Evolutionary conservation across 1,140 invertebrate genomes (phyloP).

Genomic region (Drosophila funebris): DNA sequence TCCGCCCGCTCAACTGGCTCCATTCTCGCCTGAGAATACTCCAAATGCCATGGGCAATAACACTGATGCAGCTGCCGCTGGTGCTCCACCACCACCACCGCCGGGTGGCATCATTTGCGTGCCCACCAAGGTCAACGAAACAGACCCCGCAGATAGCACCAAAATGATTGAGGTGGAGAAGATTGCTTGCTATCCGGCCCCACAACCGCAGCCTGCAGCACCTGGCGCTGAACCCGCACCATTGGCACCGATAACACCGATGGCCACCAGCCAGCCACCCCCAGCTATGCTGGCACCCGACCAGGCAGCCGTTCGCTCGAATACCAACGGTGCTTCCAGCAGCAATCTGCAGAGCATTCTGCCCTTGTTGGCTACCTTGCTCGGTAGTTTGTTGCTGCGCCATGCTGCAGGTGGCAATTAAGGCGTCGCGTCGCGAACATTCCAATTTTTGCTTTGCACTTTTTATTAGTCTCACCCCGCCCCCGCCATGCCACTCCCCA

Average conservation of each 20-base stretch:
- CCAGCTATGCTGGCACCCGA: constrained; percentile 51
- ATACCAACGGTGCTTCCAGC: constrained; percentile 6
- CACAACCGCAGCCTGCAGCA: constrained; percentile 59
- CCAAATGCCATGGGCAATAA: constrained; percentile 66
- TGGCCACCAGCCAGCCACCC: constrained; percentile 39
- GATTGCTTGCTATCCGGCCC: constrained; percentile 79
- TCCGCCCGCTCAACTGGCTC: constrained; percentile 45
- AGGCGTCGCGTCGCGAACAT: background rate
- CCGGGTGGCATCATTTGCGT: constrained; percentile 77
- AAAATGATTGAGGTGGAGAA: constrained; percentile 80
- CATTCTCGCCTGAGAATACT: no score
- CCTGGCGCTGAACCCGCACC: constrained; percentile 57
- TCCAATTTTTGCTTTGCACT: constrained; percentile 26
- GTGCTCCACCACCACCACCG: constrained; percentile 52
- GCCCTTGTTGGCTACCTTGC: background rate
- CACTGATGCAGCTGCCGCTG: constrained; percentile 37
- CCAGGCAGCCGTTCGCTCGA: constrained; percentile 64
- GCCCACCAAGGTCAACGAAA: constrained; percentile 77
- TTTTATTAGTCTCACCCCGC: constrained; percentile 16
- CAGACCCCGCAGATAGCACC: constrained; percentile 69
- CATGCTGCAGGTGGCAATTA: constrained; percentile 20
- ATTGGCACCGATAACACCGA: constrained; percentile 54
- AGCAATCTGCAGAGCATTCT: background rate
- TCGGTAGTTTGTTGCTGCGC: constrained; percentile 3
- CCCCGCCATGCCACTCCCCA: background rate